A percentile compares a stretch with the other conserved stretches of the same genome.
Evolutionary conservation across 2,888 invertebrate species (phyloP).

Genomic region (Oscheius onirici): DNA sequence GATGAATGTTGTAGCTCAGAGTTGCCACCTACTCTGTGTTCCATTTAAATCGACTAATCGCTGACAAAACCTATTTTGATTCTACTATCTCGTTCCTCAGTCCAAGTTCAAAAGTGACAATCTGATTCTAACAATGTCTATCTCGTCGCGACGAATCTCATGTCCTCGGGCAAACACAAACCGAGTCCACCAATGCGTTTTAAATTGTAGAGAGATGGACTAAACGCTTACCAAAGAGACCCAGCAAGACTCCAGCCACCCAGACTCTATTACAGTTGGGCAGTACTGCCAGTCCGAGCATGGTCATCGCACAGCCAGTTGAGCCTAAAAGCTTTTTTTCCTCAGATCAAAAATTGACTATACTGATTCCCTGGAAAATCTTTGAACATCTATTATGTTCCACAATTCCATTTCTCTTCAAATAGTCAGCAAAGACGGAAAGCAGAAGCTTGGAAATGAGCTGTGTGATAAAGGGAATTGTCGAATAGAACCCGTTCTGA

Average conservation of each 20-base stretch:
- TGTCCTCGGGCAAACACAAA: too few species aligned
- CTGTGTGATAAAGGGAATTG: slow-evolving; percentile 49
- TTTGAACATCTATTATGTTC: slow-evolving; percentile 44
- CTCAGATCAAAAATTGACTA: slow-evolving; percentile 4
- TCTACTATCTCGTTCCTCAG: too few species aligned
- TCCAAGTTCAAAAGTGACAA: too few species aligned
- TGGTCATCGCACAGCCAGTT: slow-evolving; percentile 10
- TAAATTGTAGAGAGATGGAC: too few species aligned
- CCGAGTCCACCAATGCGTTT: too few species aligned
- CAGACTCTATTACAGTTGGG: slow-evolving; percentile 40
- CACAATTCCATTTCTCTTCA: slow-evolving; percentile 38
- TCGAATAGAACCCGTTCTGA: slow-evolving; percentile 55
- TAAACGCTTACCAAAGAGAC: slow-evolving; percentile 27
- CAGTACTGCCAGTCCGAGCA: slow-evolving; percentile 41
- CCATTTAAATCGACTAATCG: too few species aligned
- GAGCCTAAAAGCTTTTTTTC: slow-evolving; percentile 17
- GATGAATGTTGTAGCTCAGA: too few species aligned
- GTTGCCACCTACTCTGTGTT: too few species aligned
- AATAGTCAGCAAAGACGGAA: slow-evolving; percentile 39
- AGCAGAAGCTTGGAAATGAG: slow-evolving; percentile 49
- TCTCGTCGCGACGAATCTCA: too few species aligned
- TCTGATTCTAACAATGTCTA: too few species aligned
- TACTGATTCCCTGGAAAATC: slow-evolving; percentile 48
- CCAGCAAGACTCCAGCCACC: slow-evolving; percentile 40
- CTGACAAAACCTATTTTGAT: too few species aligned